Base-by-base conservation (phyloP, 2,888 invertebrate species). In the Dryococelus australis region DNA sequence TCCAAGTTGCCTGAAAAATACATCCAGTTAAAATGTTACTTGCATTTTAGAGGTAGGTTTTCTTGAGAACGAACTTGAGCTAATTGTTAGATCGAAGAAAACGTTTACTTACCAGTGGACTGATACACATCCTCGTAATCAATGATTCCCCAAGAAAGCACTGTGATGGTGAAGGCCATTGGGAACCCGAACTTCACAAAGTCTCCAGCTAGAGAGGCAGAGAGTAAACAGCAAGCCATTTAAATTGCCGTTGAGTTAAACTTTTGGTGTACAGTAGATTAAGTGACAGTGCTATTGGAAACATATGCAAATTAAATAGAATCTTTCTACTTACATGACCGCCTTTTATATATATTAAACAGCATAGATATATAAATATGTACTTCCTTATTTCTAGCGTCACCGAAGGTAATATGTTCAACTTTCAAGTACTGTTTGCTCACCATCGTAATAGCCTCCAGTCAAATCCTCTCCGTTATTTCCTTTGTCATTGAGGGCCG, bases 171-270 rank as follows among this genome's bases (percentile, higher is more conserved):
- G n/a, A 88, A 88, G 12, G 90, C 89, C 86, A 90, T 89, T 4
- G 90, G 90, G 83, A 90, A 90, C 16, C 90, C 90, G 81, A 90
- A 90, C 87, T 90, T 90, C 12, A 90, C 90, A 85, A 88, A 89
- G 88, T 90, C 90, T 83, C 90, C 90, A 86, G 90, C 90, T 90
- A 53, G 86, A 85, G 4, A 43, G n/a, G 26, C 16, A 83, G 4
- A 83, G 35, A 35, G 35, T 3, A 35, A 35, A 35, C 35, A 3
- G 35, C 35, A 3, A 35, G 35, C 78, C 78, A n/a, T 78, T 35
- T 1, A 35, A 35, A 35, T 35, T 35, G 4, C 4, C 35, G 35
- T 35, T 4, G 35, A 35, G 35, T 8, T n/a, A 20, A 65, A 9
- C 6, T 20, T n/a, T n/a, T 3, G 16, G n/a, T 20, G n/a, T 16